These are phyloP conservation scores for Romanogobio albipinnatus DNA, from an alignment of 2,113 vertebrate genomes.

Conservation along the genomic window DNA sequence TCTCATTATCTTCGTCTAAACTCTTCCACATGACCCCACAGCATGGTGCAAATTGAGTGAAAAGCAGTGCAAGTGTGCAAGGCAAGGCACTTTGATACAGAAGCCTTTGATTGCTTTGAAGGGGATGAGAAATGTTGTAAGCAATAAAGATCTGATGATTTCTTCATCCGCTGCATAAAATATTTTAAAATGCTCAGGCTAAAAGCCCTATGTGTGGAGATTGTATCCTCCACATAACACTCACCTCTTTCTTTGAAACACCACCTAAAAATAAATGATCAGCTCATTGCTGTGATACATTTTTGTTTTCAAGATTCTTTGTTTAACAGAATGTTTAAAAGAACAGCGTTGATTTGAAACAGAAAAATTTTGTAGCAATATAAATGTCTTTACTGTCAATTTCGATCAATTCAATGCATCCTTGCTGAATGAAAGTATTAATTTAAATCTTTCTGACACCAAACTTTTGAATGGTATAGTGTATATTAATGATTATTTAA, in stretches of 20 bases:
- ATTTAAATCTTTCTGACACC: background rate
- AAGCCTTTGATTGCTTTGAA: conserved; percentile 39
- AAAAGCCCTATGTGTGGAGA: background rate
- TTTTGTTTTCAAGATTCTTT: background rate
- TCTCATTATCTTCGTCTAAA: conserved; percentile 37
- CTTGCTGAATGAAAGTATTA: background rate
- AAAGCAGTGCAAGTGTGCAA: conserved; percentile 34
- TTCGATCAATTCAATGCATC: background rate
- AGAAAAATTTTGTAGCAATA: background rate
- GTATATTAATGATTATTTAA: background rate
- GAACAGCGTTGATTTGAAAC: background rate
- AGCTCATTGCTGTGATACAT: background rate
- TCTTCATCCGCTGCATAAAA: background rate
- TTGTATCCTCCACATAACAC: background rate
- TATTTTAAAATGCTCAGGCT: background rate
- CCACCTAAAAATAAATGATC: conserved; percentile 11
- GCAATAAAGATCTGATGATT: conserved; percentile 10
- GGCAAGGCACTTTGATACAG: background rate
- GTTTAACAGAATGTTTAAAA: background rate
- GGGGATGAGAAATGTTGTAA: background rate
- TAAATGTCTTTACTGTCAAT: background rate
- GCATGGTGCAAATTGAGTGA: conserved; percentile 51
- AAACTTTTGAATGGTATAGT: background rate
- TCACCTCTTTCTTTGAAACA: background rate
- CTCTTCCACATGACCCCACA: conserved; percentile 25